phyloP scores from a whole-genome alignment of 2,797 vertebrate species.

The Erethizon dorsatum region DNA sequence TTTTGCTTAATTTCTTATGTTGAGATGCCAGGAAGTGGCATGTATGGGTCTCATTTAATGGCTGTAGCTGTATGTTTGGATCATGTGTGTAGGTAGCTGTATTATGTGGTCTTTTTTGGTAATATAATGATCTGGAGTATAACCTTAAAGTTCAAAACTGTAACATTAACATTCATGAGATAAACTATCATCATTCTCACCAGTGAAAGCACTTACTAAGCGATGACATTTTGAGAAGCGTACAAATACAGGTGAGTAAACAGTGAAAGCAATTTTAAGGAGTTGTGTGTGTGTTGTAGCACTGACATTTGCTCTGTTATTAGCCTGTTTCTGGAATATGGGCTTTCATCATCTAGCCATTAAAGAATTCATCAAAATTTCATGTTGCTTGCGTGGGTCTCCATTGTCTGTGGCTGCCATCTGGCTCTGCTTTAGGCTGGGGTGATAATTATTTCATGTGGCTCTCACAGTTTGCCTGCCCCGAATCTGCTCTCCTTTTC shows the following conservation, averaged over 20 bases:
- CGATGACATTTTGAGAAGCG: constrained; percentile 14
- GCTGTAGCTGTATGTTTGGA: not conserved
- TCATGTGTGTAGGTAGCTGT: not conserved
- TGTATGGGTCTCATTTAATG: not conserved
- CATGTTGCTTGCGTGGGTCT: constrained; percentile 24
- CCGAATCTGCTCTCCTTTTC: not conserved
- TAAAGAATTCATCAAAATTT: constrained; percentile 83
- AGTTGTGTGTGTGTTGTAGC: constrained; percentile 36
- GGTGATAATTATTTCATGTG: constrained; percentile 78
- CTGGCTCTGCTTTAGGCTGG: constrained; percentile 67
- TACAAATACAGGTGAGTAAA: constrained; percentile 57
- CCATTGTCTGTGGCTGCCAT: constrained; percentile 70
- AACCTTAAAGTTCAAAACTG: not conserved
- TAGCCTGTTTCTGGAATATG: constrained; percentile 62
- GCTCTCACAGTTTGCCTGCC: not conserved
- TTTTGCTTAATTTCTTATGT: not conserved
- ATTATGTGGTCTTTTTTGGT: not conserved
- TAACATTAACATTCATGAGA: not conserved
- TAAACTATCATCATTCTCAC: not conserved
- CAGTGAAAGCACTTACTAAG: not conserved
- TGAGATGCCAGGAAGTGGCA: not conserved
- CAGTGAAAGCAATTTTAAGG: constrained; percentile 29
- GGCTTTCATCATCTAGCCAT: constrained; percentile 67
- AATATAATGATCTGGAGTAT: not conserved
- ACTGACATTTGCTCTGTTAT: constrained; percentile 72